These are phyloP conservation scores for Stratiomys singularior DNA, from an alignment of 2,888 invertebrate genomes.

Conservation along the genomic window DNA sequence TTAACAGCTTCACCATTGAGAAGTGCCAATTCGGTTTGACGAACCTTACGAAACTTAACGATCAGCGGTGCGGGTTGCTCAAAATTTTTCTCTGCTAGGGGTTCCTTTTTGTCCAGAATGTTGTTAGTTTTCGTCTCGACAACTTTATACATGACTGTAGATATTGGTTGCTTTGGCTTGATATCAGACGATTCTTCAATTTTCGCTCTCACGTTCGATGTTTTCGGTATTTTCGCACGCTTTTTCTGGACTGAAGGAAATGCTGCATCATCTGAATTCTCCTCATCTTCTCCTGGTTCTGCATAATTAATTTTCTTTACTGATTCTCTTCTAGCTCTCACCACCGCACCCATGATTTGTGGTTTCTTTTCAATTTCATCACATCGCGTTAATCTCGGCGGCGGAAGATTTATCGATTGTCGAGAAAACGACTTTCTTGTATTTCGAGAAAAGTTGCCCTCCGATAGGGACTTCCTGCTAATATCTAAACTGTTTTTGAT, in stretches of 20 bases:
- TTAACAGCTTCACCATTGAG: slow-evolving; percentile 88
- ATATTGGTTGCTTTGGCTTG: slow-evolving; percentile 54
- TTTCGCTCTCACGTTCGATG: background rate
- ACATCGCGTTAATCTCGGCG: background rate
- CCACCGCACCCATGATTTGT: slow-evolving; percentile 58
- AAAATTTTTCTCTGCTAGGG: slow-evolving; percentile 45
- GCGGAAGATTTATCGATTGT: slow-evolving; percentile 23
- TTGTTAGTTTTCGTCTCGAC: slow-evolving; percentile 56
- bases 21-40: slow-evolving; percentile 77
- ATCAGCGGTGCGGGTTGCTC: slow-evolving; percentile 67
- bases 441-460: background rate
- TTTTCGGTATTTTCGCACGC: background rate
- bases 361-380: background rate
- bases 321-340: slow-evolving; percentile 56
- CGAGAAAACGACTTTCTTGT: slow-evolving; percentile 40
- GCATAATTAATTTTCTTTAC: slow-evolving; percentile 53
- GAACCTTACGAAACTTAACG: slow-evolving; percentile 79
- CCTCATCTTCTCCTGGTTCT: slow-evolving; percentile 53
- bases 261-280: slow-evolving; percentile 49
- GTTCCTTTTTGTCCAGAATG: slow-evolving; percentile 51
- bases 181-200: slow-evolving; percentile 2
- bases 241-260: slow-evolving; percentile 48
- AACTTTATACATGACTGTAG: slow-evolving; percentile 63
- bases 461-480: slow-evolving; percentile 30
- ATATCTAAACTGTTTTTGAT: background rate